A percentile compares a stretch with the other conserved stretches of the same genome.
Conservation (phyloP, 1,140 invertebrate genomes). For the Polypedilum pembai region DNA sequence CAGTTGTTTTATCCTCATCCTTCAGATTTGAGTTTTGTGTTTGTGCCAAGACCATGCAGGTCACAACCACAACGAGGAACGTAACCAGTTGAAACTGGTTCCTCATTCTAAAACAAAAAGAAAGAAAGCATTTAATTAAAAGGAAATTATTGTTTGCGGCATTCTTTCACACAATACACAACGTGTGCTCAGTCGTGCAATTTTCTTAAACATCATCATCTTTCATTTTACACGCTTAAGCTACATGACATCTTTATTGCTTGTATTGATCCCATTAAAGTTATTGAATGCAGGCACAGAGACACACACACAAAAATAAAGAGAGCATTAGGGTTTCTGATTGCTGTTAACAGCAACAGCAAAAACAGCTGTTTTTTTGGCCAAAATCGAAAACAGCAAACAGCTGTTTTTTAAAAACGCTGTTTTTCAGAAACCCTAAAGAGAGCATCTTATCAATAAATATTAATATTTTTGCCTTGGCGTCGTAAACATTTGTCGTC, state of each 20-base stretch:
- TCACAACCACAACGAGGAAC: background rate
- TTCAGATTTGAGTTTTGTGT: slow-evolving; percentile 1
- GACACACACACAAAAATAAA: too few species aligned
- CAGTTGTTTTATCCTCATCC: background rate
- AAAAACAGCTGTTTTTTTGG: too few species aligned
- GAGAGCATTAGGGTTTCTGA: too few species aligned
- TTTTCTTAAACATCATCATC: background rate
- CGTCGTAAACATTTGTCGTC: too few species aligned
- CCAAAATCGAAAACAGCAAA: too few species aligned
- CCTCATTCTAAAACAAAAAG: background rate
- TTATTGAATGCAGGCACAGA: too few species aligned
- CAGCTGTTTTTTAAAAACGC: too few species aligned
- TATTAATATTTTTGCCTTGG: too few species aligned
- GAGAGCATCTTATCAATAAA: too few species aligned
- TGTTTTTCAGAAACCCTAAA: too few species aligned
- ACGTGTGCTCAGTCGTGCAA: background rate
- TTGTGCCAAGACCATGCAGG: background rate
- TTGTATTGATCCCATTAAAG: too few species aligned
- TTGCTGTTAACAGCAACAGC: too few species aligned
- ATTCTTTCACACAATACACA: background rate
- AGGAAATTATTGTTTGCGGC: background rate
- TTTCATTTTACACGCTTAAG: background rate
- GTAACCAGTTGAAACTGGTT: slow-evolving; percentile 6
- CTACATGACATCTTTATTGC: background rate
- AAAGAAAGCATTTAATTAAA: background rate